Percentiles rank a stretch among this genome's conserved stretches.
phyloP scores from a whole-genome alignment of 2,888 invertebrate genomes.

The Cyclophora punctaria region DNA sequence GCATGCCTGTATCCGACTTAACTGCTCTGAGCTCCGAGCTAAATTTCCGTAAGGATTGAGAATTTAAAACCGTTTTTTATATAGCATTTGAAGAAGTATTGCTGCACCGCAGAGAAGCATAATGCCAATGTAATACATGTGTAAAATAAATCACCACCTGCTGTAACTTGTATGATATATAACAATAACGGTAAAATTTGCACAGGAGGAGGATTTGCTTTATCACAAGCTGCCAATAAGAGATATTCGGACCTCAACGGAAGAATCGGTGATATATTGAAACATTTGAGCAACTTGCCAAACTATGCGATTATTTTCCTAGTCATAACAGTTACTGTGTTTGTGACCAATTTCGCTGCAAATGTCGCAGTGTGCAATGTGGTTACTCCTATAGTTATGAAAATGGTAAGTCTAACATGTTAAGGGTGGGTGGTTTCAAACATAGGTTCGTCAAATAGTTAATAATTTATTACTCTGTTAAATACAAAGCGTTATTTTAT shows the following conservation, averaged over 20 bases:
- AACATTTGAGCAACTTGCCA: slow-evolving; percentile 27
- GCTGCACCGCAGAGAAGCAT: not conserved
- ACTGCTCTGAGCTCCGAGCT: too few species aligned
- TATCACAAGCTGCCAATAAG: slow-evolving; percentile 44
- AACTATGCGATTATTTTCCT: slow-evolving; percentile 35
- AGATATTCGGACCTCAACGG: slow-evolving; percentile 41
- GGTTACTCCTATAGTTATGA: slow-evolving; percentile 48
- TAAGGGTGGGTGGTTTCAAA: too few species aligned
- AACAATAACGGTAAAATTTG: too few species aligned
- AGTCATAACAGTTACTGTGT: slow-evolving; percentile 39
- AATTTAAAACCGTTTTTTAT: too few species aligned
- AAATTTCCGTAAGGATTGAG: too few species aligned
- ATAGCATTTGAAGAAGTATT: too few species aligned
- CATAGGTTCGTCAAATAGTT: not conserved
- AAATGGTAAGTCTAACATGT: slow-evolving; percentile 34
- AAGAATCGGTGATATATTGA: slow-evolving; percentile 37
- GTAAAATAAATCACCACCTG: too few species aligned
- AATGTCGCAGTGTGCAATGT: slow-evolving; percentile 54
- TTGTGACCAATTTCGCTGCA: slow-evolving; percentile 56
- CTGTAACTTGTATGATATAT: too few species aligned
- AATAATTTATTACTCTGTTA: not conserved
- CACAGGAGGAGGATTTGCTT: slow-evolving; percentile 52
- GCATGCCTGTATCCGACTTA: too few species aligned
- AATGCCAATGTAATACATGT: not conserved
- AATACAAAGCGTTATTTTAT: too few species aligned